A percentile compares a stretch with the other conserved stretches of the same genome.
phyloP scores from a whole-genome alignment of 92 coral and sea anemone genomes.

The Epizoanthus illoricatus region DNA sequence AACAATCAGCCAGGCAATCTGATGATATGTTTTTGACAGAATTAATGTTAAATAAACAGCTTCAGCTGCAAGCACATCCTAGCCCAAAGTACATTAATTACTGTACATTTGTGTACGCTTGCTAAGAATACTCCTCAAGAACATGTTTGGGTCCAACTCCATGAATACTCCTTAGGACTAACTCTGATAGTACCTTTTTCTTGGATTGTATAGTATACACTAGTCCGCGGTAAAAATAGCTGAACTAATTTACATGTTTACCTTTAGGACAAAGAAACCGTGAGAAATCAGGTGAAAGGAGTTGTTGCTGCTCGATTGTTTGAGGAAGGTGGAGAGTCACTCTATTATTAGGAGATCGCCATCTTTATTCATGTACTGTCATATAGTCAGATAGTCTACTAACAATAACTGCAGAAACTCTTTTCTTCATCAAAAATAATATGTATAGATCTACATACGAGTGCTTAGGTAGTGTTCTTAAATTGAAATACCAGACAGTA shows the following conservation, averaged over 20 bases:
- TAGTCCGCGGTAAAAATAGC: no score
- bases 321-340: conserved; percentile 45
- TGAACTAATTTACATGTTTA: not conserved
- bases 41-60: no score
- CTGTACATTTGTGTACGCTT: no score
- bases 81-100: no score
- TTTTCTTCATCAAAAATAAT: not conserved
- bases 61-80: no score
- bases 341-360: not conserved
- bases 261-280: conserved; percentile 87
- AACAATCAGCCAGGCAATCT: no score
- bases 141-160: no score
- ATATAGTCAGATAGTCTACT: not conserved
- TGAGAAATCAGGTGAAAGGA: conserved; percentile 88
- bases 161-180: no score
- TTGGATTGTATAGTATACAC: no score
- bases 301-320: conserved; percentile 92
- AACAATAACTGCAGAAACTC: not conserved
- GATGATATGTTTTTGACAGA: no score
- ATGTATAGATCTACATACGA: not conserved
- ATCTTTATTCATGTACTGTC: not conserved
- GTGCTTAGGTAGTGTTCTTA: not conserved
- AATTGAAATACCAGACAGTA: not conserved
- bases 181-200: no score
- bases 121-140: no score